These are phyloP conservation scores for Altica lythri DNA, from an alignment of 2,888 invertebrate genomes.

Conservation along the genomic window DNA sequence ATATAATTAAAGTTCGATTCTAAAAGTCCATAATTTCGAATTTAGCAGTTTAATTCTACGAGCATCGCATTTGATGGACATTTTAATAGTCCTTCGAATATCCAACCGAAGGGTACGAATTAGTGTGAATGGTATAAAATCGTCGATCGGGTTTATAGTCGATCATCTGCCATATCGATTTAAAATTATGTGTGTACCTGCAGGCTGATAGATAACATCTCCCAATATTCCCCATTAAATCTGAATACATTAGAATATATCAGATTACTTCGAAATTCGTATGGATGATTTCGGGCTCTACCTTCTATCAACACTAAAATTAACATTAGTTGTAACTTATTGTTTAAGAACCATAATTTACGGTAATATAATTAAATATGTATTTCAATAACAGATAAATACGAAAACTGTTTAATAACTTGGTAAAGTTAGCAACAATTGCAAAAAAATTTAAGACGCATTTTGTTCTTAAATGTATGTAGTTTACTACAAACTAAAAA, in stretches of 20 bases:
- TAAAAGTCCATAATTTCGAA: slow-evolving; percentile 22
- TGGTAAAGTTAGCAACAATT: too few relatives aligned
- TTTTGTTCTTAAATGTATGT: too few relatives aligned
- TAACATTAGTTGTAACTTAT: slow-evolving; percentile 1
- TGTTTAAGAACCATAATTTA: too few relatives aligned
- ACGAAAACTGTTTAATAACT: too few relatives aligned
- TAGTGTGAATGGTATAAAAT: slow-evolving; percentile 34
- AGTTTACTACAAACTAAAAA: too few relatives aligned
- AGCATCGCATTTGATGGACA: slow-evolving; percentile 24
- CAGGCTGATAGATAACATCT: slow-evolving; percentile 33
- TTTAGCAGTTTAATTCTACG: slow-evolving; percentile 22
- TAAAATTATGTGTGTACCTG: slow-evolving; percentile 30
- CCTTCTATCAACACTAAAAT: slow-evolving; percentile 15
- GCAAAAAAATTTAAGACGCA: too few relatives aligned
- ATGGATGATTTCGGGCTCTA: slow-evolving; percentile 4
- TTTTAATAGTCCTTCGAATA: slow-evolving; percentile 32
- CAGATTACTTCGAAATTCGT: slow-evolving; percentile 6
- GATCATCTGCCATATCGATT: slow-evolving; percentile 37
- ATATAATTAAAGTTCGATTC: slow-evolving; percentile 22
- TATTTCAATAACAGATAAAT: too few relatives aligned
- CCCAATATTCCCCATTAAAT: slow-evolving; percentile 25
- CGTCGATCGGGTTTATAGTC: slow-evolving; percentile 32
- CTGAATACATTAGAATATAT: slow-evolving; percentile 29
- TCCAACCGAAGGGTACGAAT: slow-evolving; percentile 29
- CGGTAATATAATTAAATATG: too few relatives aligned